Conservation (phyloP, 2,797 vertebrate species). For the Dromococcyx pavoninus region DNA sequence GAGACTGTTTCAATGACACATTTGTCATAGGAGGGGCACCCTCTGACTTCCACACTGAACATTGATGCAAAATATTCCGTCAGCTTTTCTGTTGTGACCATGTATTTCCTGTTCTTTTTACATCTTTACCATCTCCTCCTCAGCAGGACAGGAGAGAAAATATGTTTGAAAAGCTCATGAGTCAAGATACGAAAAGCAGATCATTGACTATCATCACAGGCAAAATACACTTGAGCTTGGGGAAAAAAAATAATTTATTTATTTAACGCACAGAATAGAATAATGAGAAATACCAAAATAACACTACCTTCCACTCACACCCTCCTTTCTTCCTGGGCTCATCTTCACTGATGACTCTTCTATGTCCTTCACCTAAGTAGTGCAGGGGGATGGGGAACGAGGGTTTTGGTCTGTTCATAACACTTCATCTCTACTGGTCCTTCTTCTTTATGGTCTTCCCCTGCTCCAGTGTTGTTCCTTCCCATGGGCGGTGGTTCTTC, state of each 20-base stretch:
- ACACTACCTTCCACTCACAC: fast-evolving
- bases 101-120: background rate
- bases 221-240: background rate
- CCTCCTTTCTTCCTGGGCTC: fast-evolving
- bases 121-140: background rate
- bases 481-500: fast-evolving
- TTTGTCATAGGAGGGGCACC: background rate
- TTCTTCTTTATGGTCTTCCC: background rate
- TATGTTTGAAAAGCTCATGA: background rate
- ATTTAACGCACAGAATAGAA: background rate
- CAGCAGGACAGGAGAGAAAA: background rate
- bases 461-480: fast-evolving
- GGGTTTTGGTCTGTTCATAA: background rate
- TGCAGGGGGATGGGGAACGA: fast-evolving
- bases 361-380: background rate
- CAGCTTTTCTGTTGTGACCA: background rate
- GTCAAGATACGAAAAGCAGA: background rate
- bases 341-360: background rate
- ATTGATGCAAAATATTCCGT: background rate
- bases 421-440: background rate
- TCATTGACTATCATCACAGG: background rate
- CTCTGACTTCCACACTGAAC: background rate
- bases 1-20: background rate
- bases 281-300: background rate
- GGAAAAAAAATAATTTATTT: background rate